Evolutionary conservation across 2,113 vertebrate species (phyloP).

Genomic region (Conger conger): DNA sequence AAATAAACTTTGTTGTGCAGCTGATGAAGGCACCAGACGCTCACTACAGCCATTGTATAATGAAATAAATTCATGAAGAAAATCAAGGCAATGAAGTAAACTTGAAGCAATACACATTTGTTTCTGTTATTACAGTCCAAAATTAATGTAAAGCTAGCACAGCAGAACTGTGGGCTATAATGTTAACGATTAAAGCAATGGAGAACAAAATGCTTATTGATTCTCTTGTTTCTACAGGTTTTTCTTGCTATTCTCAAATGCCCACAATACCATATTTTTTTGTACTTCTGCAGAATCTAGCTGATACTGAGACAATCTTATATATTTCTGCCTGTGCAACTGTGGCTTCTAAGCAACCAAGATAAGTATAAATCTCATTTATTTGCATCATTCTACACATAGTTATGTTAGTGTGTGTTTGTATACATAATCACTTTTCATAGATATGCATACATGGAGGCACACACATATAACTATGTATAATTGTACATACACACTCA

Average conservation of each 20-base stretch:
- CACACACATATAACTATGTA: constrained; percentile 49
- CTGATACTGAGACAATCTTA: constrained; percentile 62
- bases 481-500: constrained; percentile 56
- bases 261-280: constrained; percentile 47
- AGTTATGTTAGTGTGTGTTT: constrained; percentile 39
- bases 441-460: constrained; percentile 50
- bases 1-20: background rate
- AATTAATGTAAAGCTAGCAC: constrained; percentile 63
- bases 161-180: constrained; percentile 5
- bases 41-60: background rate
- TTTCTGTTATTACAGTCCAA: constrained; percentile 65
- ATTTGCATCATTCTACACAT: constrained; percentile 32
- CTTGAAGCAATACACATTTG: constrained; percentile 56
- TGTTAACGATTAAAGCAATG: background rate
- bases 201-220: too few relatives aligned
- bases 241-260: constrained; percentile 22
- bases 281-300: constrained; percentile 64
- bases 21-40: background rate
- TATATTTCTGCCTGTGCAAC: constrained; percentile 60
- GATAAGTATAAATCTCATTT: constrained; percentile 60
- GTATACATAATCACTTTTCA: constrained; percentile 40
- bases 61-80: background rate
- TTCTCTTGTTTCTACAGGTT: background rate
- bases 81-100: background rate
- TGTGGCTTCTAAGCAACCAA: constrained; percentile 63